A percentile compares a stretch with the other conserved stretches of the same genome.
phyloP scores from a whole-genome alignment of 2,797 vertebrate genomes.

The Choloepus didactylus region DNA sequence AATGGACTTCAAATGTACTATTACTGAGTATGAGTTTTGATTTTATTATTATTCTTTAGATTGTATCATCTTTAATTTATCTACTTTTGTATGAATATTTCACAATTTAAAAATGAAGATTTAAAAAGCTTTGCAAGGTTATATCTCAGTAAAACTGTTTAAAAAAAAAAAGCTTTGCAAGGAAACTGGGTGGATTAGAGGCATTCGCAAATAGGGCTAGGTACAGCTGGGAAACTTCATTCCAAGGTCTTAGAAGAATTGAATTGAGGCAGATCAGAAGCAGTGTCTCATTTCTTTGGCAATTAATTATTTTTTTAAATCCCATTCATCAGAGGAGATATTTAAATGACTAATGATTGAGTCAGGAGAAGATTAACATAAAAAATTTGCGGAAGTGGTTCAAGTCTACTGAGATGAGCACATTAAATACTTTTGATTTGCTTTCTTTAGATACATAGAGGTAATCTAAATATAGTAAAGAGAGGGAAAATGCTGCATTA shows the following conservation, averaged over 20 bases:
- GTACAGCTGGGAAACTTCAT: background rate
- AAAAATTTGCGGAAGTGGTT: background rate
- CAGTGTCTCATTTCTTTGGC: slow-evolving; percentile 26
- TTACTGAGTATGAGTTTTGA: background rate
- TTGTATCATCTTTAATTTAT: slow-evolving; percentile 7
- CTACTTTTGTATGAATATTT: background rate
- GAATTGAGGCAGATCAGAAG: background rate
- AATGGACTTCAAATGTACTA: background rate
- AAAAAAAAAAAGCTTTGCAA: background rate
- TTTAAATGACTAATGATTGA: background rate
- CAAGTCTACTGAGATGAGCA: background rate
- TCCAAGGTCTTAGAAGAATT: slow-evolving; percentile 18
- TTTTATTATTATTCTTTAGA: slow-evolving; percentile 12
- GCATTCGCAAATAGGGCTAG: background rate
- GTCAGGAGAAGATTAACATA: background rate
- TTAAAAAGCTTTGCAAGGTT: background rate
- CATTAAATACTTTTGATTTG: slow-evolving; percentile 45
- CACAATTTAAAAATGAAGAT: slow-evolving; percentile 48
- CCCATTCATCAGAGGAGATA: slow-evolving; percentile 18
- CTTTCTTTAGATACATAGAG: slow-evolving; percentile 25
- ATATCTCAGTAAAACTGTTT: background rate
- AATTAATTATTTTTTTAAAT: slow-evolving; percentile 35
- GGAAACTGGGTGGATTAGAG: background rate
- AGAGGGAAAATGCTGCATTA: background rate
- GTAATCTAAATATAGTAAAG: background rate